Evolutionary conservation across 1,140 invertebrate species (phyloP).

Genomic region (Hydropsyche tenuis): DNA sequence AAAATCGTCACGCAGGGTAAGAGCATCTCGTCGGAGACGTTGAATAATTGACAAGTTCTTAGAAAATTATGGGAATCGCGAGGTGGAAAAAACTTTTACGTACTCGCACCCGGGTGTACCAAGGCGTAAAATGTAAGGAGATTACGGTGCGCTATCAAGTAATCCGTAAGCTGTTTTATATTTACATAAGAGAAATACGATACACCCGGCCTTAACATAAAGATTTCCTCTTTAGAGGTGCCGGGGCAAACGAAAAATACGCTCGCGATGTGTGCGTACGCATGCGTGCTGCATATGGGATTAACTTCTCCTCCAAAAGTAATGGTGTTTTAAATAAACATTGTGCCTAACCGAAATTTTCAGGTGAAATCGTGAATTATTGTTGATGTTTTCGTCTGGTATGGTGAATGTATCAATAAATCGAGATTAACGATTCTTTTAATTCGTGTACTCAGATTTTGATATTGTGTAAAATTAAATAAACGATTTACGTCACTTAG

Average conservation of each 20-base stretch:
- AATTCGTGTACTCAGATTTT: too few relatives aligned
- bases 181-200: constrained; percentile 33
- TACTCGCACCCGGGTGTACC: neutral
- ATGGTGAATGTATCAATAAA: too few relatives aligned
- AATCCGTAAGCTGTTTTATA: constrained; percentile 34
- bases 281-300: too few relatives aligned
- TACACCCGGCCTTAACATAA: constrained; percentile 15
- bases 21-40: constrained; percentile 16
- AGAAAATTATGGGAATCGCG: constrained; percentile 30
- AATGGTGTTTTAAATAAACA: too few relatives aligned
- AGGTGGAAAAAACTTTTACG: constrained; percentile 22
- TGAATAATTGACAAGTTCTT: constrained; percentile 36
- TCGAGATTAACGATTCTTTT: too few relatives aligned
- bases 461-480: too few relatives aligned
- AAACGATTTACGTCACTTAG: too few relatives aligned
- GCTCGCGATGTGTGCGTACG: neutral
- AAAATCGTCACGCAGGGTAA: constrained; percentile 15
- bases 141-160: constrained; percentile 32
- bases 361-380: too few relatives aligned
- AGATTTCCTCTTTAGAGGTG: constrained; percentile 4
- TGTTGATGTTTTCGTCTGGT: too few relatives aligned
- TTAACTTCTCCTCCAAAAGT: too few relatives aligned
- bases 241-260: neutral
- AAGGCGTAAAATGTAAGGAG: constrained; percentile 33
- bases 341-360: too few relatives aligned